These are phyloP conservation scores for Oncorhynchus clarkii DNA, from an alignment of 2,113 vertebrate genomes.

Conservation along the genomic window DNA sequence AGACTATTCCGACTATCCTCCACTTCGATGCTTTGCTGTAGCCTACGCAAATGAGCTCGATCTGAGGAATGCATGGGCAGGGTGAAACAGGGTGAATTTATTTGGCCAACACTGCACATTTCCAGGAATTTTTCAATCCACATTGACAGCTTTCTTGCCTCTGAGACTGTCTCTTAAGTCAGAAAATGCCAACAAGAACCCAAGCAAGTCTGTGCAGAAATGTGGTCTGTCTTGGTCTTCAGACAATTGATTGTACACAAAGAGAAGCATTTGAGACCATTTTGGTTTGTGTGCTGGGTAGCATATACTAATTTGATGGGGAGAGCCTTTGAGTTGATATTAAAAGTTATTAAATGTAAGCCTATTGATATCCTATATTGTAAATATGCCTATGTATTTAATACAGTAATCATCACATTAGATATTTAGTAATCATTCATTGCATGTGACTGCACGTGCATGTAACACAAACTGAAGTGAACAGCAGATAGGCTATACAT, in stretches of 20 bases:
- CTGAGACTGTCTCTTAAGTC: neutral
- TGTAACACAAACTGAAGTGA: too few relatives aligned
- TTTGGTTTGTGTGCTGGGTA: neutral
- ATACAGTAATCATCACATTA: too few relatives aligned
- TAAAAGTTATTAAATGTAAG: neutral
- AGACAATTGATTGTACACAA: neutral
- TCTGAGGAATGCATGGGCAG: neutral
- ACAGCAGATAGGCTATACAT: too few relatives aligned
- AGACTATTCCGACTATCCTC: neutral
- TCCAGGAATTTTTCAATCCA: neutral
- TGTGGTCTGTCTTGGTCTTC: conserved; percentile 15
- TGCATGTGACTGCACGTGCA: too few relatives aligned
- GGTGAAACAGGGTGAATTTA: neutral
- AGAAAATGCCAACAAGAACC: neutral
- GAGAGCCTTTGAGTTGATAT: neutral
- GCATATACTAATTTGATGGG: neutral
- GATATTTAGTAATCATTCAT: too few relatives aligned
- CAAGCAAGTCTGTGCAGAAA: conserved; percentile 4
- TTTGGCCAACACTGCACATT: neutral
- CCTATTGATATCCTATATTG: too few relatives aligned
- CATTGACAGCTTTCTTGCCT: neutral
- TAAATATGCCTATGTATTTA: too few relatives aligned
- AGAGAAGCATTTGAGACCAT: neutral
- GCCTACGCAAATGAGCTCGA: neutral
- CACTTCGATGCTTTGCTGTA: neutral